phyloP scores from a whole-genome alignment of 2,888 invertebrate species.

The Vesta saturnalis region DNA sequence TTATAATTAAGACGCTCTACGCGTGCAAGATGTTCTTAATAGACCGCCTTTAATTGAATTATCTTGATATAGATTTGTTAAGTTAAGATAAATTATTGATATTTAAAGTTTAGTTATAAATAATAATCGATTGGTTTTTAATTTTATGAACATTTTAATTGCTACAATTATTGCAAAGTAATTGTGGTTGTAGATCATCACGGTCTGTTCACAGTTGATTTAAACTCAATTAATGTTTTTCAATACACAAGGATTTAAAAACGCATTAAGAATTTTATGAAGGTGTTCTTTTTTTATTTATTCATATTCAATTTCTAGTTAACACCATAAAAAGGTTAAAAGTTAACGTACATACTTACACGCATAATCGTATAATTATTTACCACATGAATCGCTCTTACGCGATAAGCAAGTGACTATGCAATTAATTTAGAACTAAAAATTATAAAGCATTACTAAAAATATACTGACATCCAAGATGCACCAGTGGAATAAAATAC shows the following conservation, averaged over 20 bases:
- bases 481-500: too few relatives aligned
- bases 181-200: background rate
- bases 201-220: constrained; percentile 12
- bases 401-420: too few relatives aligned
- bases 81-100: background rate
- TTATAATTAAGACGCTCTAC: background rate
- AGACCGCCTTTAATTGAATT: constrained; percentile 8
- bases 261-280: background rate
- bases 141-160: constrained; percentile 4
- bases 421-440: too few relatives aligned
- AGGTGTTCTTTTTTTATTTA: background rate
- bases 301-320: background rate
- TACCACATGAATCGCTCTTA: too few relatives aligned
- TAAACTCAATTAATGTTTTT: constrained; percentile 12
- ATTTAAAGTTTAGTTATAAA: background rate
- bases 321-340: background rate
- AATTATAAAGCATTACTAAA: too few relatives aligned
- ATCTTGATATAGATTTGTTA: background rate
- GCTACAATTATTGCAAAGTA: background rate
- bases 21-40: constrained; percentile 7
- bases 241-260: constrained; percentile 1
- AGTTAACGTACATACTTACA: too few relatives aligned
- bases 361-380: too few relatives aligned
- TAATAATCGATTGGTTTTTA: background rate
- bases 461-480: too few relatives aligned